A percentile compares a stretch with the other conserved stretches of the same genome.
Evolutionary conservation across 2,113 vertebrate species (phyloP).

Genomic region (Cryptomyrus ogoouensis): DNA sequence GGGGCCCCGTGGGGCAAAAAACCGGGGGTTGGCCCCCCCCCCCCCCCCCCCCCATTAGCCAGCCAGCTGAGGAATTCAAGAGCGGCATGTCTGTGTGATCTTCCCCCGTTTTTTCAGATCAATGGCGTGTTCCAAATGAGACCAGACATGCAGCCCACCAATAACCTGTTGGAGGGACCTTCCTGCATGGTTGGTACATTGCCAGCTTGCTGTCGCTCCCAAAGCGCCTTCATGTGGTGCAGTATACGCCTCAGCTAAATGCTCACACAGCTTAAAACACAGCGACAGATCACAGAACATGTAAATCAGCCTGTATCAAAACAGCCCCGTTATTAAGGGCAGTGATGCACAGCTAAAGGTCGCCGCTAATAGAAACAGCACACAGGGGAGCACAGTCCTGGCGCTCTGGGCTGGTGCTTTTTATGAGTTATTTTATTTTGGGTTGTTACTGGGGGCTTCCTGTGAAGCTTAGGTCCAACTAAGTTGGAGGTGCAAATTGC

Average conservation of each 20-base stretch:
- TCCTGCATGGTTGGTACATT: background rate
- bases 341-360: constrained; percentile 2
- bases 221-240: background rate
- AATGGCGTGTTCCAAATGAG: background rate
- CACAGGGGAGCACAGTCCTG: background rate
- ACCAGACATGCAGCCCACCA: background rate
- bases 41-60: background rate
- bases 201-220: background rate
- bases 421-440: background rate
- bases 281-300: constrained; percentile 10
- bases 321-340: background rate
- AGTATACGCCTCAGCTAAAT: background rate
- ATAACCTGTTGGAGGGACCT: background rate
- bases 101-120: background rate
- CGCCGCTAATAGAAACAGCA: background rate
- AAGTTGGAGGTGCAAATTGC: background rate
- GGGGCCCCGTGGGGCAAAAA: too few species aligned
- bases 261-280: background rate
- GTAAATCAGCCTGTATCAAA: constrained; percentile 13
- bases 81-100: background rate
- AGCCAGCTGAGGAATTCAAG: background rate
- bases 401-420: background rate
- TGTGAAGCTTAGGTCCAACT: background rate
- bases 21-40: too few species aligned
- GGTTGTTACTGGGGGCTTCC: background rate